A percentile compares a stretch with the other conserved stretches of the same genome.
These are phyloP conservation scores for Falcaria lacertinaria DNA, from an alignment of 2,888 invertebrate species.

Conservation along the genomic window DNA sequence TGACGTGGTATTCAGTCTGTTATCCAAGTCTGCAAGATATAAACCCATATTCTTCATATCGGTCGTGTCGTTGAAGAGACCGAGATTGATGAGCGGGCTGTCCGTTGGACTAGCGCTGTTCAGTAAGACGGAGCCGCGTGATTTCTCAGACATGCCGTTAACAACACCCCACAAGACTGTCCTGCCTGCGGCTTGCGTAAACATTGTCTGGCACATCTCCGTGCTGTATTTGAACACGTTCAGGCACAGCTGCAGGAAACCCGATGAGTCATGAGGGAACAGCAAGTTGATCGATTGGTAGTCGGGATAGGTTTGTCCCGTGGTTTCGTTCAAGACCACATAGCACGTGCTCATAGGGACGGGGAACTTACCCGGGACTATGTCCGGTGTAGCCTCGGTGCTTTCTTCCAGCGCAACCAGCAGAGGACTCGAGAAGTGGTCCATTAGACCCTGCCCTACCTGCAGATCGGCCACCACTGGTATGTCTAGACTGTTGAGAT, in stretches of 20 bases:
- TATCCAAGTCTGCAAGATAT: constrained; percentile 1
- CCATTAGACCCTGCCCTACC: constrained; percentile 24
- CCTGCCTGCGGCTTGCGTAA: constrained; percentile 9
- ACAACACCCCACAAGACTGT: background rate
- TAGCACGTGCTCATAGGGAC: constrained; percentile 19
- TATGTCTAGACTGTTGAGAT: constrained; percentile 16
- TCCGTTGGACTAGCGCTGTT: constrained; percentile 11
- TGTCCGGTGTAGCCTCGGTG: background rate
- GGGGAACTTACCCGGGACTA: constrained; percentile 16
- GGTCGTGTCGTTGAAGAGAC: constrained; percentile 2
- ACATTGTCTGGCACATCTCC: constrained; percentile 27
- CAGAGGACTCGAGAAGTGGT: constrained; percentile 9
- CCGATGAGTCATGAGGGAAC: constrained; percentile 16
- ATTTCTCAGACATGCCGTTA: too few relatives aligned
- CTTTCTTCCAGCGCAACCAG: constrained; percentile 2
- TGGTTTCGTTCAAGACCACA: constrained; percentile 14
- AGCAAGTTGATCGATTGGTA: constrained; percentile 25
- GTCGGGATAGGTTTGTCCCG: constrained; percentile 24
- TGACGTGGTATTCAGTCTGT: constrained; percentile 8
- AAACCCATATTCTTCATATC: constrained; percentile 10
- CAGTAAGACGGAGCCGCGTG: constrained; percentile 6
- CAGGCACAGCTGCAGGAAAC: constrained; percentile 23
- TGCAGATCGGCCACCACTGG: constrained; percentile 22
- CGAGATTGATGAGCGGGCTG: constrained; percentile 10
- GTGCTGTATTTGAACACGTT: constrained; percentile 24